These are phyloP conservation scores for Nudaria mundana DNA, from an alignment of 2,888 invertebrate species.

Conservation along the genomic window DNA sequence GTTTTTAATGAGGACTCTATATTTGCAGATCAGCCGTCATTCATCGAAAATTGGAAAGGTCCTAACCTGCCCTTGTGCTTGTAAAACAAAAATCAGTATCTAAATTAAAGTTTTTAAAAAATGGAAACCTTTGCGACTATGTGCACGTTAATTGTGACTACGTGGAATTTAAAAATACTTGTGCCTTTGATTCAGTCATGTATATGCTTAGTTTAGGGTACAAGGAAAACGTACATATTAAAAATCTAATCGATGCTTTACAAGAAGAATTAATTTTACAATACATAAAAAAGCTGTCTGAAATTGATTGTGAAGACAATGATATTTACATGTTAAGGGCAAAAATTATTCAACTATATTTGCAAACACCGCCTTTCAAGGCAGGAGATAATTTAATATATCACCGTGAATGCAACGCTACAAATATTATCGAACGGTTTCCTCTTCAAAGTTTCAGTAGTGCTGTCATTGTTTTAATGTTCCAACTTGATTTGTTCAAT, in stretches of 20 bases:
- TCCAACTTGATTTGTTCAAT: too few relatives aligned
- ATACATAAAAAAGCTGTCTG: background rate
- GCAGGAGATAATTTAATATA: too few relatives aligned
- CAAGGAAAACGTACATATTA: background rate
- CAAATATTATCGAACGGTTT: background rate
- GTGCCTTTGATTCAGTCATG: background rate
- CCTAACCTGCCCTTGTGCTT: background rate
- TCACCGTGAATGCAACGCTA: too few relatives aligned
- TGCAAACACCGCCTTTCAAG: too few relatives aligned
- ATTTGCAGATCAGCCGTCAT: conserved; percentile 1
- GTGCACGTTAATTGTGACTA: background rate
- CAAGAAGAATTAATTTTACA: background rate
- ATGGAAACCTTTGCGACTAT: background rate
- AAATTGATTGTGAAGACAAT: background rate
- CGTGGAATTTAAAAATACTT: background rate
- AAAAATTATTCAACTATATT: too few relatives aligned
- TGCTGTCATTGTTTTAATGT: too few relatives aligned
- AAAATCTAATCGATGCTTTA: background rate
- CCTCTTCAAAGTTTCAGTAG: too few relatives aligned
- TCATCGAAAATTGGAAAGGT: conserved; percentile 1
- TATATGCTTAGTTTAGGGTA: background rate
- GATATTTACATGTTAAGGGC: background rate
- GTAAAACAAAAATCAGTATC: background rate
- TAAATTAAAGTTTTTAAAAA: background rate
- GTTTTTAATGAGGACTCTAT: conserved; percentile 1